Percentiles rank a stretch among this genome's conserved stretches.
These are phyloP conservation scores for Polyommatus iphigenia DNA, from an alignment of 2,888 invertebrate genomes.

Conservation along the genomic window DNA sequence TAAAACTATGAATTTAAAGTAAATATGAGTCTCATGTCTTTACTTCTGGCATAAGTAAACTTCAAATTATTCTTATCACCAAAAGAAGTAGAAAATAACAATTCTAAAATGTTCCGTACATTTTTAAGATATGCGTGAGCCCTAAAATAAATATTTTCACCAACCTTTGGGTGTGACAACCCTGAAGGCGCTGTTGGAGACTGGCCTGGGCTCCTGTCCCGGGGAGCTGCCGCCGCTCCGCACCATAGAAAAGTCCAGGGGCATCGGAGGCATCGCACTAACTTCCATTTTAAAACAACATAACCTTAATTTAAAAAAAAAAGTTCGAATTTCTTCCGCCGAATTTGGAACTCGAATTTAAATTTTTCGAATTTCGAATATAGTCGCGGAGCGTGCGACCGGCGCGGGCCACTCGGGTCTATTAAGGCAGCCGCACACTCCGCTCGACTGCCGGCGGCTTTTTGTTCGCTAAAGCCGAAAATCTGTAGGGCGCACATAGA, in stretches of 20 bases:
- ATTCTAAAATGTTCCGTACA: background rate
- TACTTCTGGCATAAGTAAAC: no score
- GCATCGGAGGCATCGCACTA: constrained; percentile 82
- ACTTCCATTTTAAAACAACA: constrained; percentile 76
- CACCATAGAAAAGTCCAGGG: constrained; percentile 84
- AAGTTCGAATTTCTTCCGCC: constrained; percentile 38
- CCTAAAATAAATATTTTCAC: constrained; percentile 36
- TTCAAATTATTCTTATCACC: no score
- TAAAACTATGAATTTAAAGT: no score
- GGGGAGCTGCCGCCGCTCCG: constrained; percentile 69
- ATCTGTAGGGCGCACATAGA: constrained; percentile 66
- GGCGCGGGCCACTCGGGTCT: constrained; percentile 65
- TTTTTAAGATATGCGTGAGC: background rate
- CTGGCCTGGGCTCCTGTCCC: constrained; percentile 62
- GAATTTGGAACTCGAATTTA: constrained; percentile 40
- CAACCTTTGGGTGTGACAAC: constrained; percentile 84
- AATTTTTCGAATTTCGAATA: constrained; percentile 37
- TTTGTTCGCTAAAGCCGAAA: constrained; percentile 70
- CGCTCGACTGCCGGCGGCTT: constrained; percentile 53
- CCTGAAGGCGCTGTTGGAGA: constrained; percentile 82
- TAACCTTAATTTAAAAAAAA: constrained; percentile 42
- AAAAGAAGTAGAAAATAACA: no score
- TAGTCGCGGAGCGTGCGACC: constrained; percentile 63
- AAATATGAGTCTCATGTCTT: no score
- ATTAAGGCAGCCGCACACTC: constrained; percentile 67